Conservation (phyloP, 2,888 invertebrate species). For the Drosophila villosipedis region DNA sequence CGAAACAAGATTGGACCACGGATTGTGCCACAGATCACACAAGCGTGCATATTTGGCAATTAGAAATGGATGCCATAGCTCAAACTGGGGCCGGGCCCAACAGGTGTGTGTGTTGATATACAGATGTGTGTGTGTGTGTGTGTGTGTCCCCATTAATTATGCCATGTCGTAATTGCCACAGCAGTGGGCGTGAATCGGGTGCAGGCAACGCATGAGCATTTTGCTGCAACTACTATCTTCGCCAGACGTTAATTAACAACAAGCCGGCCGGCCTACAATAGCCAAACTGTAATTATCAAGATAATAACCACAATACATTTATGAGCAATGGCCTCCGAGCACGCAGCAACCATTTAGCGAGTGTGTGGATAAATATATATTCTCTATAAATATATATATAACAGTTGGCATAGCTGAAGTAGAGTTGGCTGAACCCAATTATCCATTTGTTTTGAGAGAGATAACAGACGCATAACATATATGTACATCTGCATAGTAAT, state of each 20-base stretch:
- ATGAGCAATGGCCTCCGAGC: constrained; percentile 57
- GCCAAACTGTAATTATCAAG: constrained; percentile 60
- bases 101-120: constrained; percentile 35
- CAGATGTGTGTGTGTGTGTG: neutral
- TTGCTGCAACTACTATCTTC: constrained; percentile 47
- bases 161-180: constrained; percentile 43
- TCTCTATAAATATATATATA: neutral
- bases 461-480: constrained; percentile 5
- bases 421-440: constrained; percentile 35
- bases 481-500: constrained; percentile 1
- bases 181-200: constrained; percentile 27
- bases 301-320: constrained; percentile 66
- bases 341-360: constrained; percentile 40
- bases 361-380: neutral
- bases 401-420: constrained; percentile 7
- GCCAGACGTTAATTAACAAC: constrained; percentile 61
- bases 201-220: constrained; percentile 55
- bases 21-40: constrained; percentile 51
- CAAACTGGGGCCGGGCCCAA: constrained; percentile 17
- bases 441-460: constrained; percentile 33
- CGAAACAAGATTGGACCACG: constrained; percentile 21
- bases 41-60: constrained; percentile 71
- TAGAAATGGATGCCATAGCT: constrained; percentile 51
- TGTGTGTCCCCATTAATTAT: constrained; percentile 44
- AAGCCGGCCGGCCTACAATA: constrained; percentile 45